A percentile compares a stretch with the other conserved stretches of the same genome.
Conservation (phyloP, 2,113 vertebrate species). For the Lepus europaeus region DNA sequence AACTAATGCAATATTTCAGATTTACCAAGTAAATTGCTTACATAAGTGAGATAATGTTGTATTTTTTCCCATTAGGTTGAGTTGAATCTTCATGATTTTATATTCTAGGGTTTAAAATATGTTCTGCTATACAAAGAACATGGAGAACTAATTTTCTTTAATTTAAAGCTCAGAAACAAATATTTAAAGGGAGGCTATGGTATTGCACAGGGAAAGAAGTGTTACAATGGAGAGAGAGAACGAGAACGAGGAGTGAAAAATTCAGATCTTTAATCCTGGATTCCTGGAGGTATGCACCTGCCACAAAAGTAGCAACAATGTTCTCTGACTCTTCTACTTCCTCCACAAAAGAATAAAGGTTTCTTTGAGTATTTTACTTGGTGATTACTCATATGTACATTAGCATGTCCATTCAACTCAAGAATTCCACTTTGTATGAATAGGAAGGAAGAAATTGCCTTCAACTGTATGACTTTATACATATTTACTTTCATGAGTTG, state of each 20-base stretch:
- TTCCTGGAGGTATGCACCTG: not conserved
- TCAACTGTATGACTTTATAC: not conserved
- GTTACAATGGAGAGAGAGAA: not conserved
- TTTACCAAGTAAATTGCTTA: slow-evolving; percentile 32
- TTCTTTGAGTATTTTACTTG: not conserved
- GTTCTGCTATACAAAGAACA: not conserved
- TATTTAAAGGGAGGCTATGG: not conserved
- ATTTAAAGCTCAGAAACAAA: not conserved
- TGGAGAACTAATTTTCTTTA: not conserved
- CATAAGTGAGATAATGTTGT: not conserved
- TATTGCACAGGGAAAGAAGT: not conserved
- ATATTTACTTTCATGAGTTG: not conserved
- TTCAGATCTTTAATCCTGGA: too few species aligned
- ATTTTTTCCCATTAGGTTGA: not conserved
- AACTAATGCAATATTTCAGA: not conserved
- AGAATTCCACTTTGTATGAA: not conserved
- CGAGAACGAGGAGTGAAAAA: not conserved
- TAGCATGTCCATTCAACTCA: not conserved
- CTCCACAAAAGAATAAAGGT: not conserved
- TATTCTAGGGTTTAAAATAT: not conserved
- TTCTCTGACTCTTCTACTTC: not conserved
- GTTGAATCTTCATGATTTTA: not conserved
- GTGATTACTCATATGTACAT: not conserved
- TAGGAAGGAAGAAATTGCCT: not conserved
- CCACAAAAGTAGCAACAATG: not conserved